Evolutionary conservation across 2,113 vertebrate genomes (phyloP), one percentile per base, ranked within the genome.

Genomic region (Dissostichus mawsoni): DNA sequence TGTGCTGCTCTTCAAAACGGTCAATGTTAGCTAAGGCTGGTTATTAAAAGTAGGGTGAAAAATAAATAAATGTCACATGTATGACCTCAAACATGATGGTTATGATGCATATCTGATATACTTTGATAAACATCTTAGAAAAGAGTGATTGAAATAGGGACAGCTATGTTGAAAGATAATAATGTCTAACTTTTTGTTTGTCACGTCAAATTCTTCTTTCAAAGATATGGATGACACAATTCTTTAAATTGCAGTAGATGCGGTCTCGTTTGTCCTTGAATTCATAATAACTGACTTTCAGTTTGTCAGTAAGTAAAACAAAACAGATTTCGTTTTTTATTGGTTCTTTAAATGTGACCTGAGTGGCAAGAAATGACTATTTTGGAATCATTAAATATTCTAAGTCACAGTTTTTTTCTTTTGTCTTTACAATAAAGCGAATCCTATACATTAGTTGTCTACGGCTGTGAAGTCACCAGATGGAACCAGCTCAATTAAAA

Each of bases 371-470:
- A n/a, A 16, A 33, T 23, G 29, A 33, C 47, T 5, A 12, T 20
- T 83, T 45, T 81, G n/a, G 13, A 23, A 52, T 44, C 23, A 57
- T 50, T 44, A 56, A 41, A 55, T 53, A 47, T 20, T 47, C 11
- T 8, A 44, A 5, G 12, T 56, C 13, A 18, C 47, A 63, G 1
- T 18, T 3, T 33, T 5, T 36, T 13, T 25, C 20, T 61, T 51
- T 41, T 18, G 5, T 65, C 52, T 47, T 65, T 33, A 44, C 12
- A 9, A 14, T n/a, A 36, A 69, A 29, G 13, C 1, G 0, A 13
- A 51, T 17, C 9, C 16, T 69, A 16, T 23, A 10, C 9, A n/a
- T 47, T 41, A 50, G 6, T 11, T 13, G 20, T 25, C 14, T 11
- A 20, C 13, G 48, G 18, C 58, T 25, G 44, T 33, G 9, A 17